Percentiles rank a stretch among this genome's conserved stretches.
These are phyloP conservation scores for Aviceda subcristata DNA, from an alignment of 2,113 vertebrate species.

Conservation along the genomic window DNA sequence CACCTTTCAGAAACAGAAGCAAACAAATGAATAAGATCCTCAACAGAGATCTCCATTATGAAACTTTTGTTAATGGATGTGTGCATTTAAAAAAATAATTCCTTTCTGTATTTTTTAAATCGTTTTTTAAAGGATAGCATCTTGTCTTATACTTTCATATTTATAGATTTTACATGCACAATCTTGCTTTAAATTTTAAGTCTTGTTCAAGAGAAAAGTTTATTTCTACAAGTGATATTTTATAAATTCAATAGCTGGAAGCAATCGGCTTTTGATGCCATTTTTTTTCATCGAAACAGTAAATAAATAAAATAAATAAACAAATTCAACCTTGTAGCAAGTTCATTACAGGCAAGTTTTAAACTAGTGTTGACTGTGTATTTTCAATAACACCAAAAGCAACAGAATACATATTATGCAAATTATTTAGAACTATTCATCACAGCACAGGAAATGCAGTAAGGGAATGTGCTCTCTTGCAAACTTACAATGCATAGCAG, in stretches of 20 bases:
- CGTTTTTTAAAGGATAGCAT: not conserved
- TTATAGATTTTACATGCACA: not conserved
- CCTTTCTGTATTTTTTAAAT: not conserved
- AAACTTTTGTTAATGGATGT: not conserved
- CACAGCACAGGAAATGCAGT: not conserved
- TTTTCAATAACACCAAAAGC: slow-evolving; percentile 1
- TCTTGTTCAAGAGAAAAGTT: not conserved
- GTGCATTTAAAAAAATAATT: not conserved
- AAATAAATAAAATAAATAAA: slow-evolving; percentile 32
- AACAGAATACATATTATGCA: slow-evolving; percentile 19
- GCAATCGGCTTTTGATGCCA: not conserved
- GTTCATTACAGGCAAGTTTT: not conserved
- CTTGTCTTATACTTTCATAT: not conserved
- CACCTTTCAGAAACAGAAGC: slow-evolving; percentile 10
- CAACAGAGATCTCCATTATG: not conserved
- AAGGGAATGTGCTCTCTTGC: not conserved
- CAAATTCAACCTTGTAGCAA: not conserved
- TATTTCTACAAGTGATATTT: not conserved
- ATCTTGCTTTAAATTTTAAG: slow-evolving; percentile 14
- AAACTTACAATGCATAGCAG: not conserved
- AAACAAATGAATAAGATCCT: slow-evolving; percentile 11
- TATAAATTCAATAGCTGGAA: slow-evolving; percentile 12
- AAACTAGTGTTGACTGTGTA: not conserved
- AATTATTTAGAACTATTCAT: slow-evolving; percentile 15
- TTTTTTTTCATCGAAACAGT: not conserved